Conservation (phyloP, 2,797 vertebrate species). For the Pempheris klunzingeri region DNA sequence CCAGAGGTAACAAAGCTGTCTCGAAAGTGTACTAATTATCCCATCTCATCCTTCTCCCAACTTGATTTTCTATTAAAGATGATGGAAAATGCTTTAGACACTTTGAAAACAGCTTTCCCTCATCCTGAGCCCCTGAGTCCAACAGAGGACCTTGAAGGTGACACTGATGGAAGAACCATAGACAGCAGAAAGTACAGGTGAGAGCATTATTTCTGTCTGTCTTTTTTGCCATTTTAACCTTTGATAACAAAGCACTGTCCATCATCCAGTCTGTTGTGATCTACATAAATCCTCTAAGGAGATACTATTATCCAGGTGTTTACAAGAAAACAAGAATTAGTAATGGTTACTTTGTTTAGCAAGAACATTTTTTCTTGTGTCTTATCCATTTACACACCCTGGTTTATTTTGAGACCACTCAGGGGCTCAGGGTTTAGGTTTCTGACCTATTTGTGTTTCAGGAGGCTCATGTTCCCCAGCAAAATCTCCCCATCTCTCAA, state of each 20-base stretch:
- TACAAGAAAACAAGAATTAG: background rate
- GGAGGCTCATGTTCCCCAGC: conserved; percentile 92
- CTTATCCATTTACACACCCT: background rate
- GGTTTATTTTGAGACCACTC: background rate
- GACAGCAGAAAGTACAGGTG: conserved; percentile 89
- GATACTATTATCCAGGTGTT: background rate
- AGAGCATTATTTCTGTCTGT: background rate
- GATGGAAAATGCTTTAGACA: conserved; percentile 94
- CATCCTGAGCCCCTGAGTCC: conserved; percentile 92
- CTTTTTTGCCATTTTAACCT: background rate
- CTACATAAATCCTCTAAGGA: background rate
- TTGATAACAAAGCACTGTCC: background rate
- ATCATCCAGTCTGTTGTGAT: background rate
- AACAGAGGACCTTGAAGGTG: conserved; percentile 91
- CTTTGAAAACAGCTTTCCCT: conserved; percentile 95
- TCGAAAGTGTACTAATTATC: background rate
- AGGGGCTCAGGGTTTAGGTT: too few relatives aligned
- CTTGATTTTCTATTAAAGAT: conserved; percentile 84
- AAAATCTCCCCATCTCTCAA: conserved; percentile 90
- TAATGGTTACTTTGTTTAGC: background rate
- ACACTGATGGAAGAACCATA: conserved; percentile 85
- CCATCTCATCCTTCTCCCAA: background rate
- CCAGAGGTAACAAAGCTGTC: background rate
- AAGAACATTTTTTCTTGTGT: background rate
- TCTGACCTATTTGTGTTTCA: conserved; percentile 73